Base-by-base conservation (phyloP, 1,140 invertebrate genomes). In the Bombyx mandarina region DNA sequence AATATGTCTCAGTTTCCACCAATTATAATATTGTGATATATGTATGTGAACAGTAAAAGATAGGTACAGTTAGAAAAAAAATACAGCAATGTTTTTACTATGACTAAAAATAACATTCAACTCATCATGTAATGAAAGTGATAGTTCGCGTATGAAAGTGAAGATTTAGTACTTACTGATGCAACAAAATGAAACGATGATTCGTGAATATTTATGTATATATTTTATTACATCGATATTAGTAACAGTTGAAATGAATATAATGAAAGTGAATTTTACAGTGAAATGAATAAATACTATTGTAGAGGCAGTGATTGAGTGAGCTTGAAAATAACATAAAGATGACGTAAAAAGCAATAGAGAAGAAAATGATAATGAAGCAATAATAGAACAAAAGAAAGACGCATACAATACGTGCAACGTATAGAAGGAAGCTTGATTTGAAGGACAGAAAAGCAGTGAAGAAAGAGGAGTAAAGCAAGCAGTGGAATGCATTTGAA, bases 131-230 rank as follows among this genome's bases (percentile, higher is more conserved):
- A 3, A 26, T 50, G n/a, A 50, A 50, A 50, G 49, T 22, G 12
- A 18, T 18, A 18, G 12, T 57, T 8, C 18, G 45, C 26, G 10
- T n/a, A 49, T 57, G 18, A 51, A 57, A 54, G 53, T 54, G 53
- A 54, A 45, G 26, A 12, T 43, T 42, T 52, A 42, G 26, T 42
- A 42, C 35, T 56, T 42, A 43, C 48, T 49, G 54, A 49, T 54
- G 53, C 45, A 54, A 46, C n/a, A 9, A 67, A 66, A 70, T 67
- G 66, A 74, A 70, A 71, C 66, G 63, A 72, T 65, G 63, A 62
- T 54, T 35, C 26, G 56, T 60, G 67, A 51, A 49, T 62, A 67
- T 61, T 54, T 45, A 18, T 18, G 12, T 18, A 18, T 18, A 57
- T 54, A 57, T 10, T 56, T 49, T 35, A 35, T 35, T 35, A 35